Evolutionary conservation across 2,797 vertebrate species (phyloP).

Genomic region (Crenichthys baileyi): DNA sequence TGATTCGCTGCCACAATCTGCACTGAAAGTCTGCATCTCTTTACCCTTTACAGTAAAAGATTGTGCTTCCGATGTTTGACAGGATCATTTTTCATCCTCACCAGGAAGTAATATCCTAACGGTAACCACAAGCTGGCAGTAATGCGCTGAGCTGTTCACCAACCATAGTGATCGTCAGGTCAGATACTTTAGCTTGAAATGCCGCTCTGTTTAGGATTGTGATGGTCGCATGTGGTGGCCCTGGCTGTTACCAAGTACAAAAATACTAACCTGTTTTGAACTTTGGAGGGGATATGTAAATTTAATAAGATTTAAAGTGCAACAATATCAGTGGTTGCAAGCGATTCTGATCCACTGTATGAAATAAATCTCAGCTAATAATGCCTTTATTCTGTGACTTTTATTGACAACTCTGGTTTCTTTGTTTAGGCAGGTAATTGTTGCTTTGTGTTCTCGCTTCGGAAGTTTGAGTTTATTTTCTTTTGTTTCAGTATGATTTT

Average conservation of each 20-base stretch:
- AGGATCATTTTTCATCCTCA: neutral
- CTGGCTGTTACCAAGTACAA: neutral
- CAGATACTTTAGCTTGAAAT: neutral
- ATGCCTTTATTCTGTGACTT: neutral
- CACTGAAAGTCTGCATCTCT: neutral
- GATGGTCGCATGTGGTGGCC: neutral
- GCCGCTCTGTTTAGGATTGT: neutral
- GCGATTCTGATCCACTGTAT: neutral
- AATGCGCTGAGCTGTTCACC: too few relatives aligned
- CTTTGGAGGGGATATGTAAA: neutral
- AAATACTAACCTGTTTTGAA: neutral
- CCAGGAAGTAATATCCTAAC: too few relatives aligned
- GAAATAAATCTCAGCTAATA: neutral
- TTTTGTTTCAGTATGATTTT: neutral
- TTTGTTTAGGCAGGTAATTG: neutral
- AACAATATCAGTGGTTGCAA: neutral
- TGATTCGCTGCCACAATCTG: neutral
- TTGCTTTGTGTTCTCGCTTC: neutral
- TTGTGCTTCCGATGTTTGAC: neutral
- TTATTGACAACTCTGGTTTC: neutral
- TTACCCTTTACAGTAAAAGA: neutral
- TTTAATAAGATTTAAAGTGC: neutral
- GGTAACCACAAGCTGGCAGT: too few relatives aligned
- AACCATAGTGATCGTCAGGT: too few relatives aligned
- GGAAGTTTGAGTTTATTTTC: neutral